Evolutionary conservation across 2,113 vertebrate genomes (phyloP).

Genomic region (Tychaedon coryphoeus): DNA sequence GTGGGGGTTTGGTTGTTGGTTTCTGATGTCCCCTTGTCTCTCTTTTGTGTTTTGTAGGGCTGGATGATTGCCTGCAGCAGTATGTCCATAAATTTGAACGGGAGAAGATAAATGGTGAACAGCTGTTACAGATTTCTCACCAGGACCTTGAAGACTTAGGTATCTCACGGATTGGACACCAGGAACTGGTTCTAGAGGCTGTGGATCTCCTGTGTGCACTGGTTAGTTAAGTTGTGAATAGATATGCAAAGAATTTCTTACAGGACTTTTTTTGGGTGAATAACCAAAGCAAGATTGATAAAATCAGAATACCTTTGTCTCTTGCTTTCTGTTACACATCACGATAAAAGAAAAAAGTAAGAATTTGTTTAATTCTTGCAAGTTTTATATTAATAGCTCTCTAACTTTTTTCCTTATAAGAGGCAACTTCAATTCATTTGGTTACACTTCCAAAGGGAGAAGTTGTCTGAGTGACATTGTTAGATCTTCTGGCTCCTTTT

Average conservation of each 20-base stretch:
- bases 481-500: not conserved
- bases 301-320: not conserved
- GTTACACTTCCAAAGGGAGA: not conserved
- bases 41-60: conserved; percentile 72
- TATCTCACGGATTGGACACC: conserved; percentile 91
- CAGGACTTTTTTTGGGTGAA: not conserved
- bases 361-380: not conserved
- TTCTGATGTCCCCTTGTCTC: not conserved
- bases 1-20: not conserved
- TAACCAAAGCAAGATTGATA: not conserved
- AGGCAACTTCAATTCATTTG: not conserved
- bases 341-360: not conserved
- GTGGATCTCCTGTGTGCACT: conserved; percentile 96
- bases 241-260: not conserved
- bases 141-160: conserved; percentile 97
- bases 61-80: conserved; percentile 94
- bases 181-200: conserved; percentile 94
- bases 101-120: conserved; percentile 96
- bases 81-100: conserved; percentile 91
- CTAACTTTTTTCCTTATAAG: not conserved
- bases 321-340: not conserved
- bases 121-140: conserved; percentile 93
- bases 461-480: not conserved
- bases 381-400: not conserved
- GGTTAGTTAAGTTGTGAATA: conserved; percentile 78